Evolutionary conservation across 1,140 invertebrate genomes (phyloP).

Genomic region (Drosophila kurseongensis): DNA sequence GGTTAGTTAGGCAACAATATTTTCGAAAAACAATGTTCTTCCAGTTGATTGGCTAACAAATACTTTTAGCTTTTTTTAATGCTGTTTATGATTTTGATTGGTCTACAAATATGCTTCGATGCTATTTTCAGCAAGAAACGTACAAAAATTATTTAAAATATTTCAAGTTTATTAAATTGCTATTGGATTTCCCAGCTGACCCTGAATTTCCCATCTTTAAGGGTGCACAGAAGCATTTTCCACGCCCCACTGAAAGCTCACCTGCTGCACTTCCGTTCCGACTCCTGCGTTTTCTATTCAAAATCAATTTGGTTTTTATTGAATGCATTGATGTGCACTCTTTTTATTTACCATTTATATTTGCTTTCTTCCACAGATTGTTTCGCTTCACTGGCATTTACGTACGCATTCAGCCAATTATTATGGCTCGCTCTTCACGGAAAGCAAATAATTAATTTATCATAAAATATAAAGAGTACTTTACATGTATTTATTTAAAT

Average conservation of each 20-base stretch:
- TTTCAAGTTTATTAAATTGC: too few species aligned
- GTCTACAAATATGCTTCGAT: too few species aligned
- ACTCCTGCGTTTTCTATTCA: conserved; percentile 7
- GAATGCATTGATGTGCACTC: conserved; percentile 34
- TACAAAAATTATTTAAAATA: too few species aligned
- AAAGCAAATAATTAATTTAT: conserved; percentile 1
- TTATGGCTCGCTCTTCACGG: neutral
- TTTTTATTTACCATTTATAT: conserved; percentile 38
- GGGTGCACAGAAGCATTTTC: conserved; percentile 16
- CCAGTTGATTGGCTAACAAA: conserved; percentile 6
- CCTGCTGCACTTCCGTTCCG: conserved; percentile 33
- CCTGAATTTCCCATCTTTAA: neutral
- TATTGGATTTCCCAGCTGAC: neutral
- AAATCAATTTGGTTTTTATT: conserved; percentile 47
- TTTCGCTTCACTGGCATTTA: conserved; percentile 13
- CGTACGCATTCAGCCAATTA: conserved; percentile 33
- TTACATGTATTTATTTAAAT: neutral
- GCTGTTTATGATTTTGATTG: too few species aligned
- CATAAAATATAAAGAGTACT: neutral
- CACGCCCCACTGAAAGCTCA: conserved; percentile 24
- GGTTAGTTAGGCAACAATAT: conserved; percentile 18
- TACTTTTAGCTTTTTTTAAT: neutral
- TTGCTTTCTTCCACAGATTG: conserved; percentile 8
- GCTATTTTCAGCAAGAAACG: too few species aligned
- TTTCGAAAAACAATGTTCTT: conserved; percentile 3